phyloP scores from a whole-genome alignment of 2,113 vertebrate genomes.

The Microtus pennsylvanicus region DNA sequence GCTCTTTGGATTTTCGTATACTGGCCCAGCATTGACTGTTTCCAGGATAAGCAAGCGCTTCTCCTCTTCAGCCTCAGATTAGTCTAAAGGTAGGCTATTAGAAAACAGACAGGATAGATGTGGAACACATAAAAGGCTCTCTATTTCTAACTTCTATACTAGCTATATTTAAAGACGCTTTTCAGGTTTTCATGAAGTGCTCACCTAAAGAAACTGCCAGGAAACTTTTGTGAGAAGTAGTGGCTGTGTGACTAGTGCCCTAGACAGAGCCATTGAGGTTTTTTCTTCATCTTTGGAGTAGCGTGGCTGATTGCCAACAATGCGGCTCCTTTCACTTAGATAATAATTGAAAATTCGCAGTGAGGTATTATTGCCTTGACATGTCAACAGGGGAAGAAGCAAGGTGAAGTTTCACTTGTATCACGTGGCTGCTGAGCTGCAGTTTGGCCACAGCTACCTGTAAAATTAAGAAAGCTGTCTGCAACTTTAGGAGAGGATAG shows the following conservation, averaged over 20 bases:
- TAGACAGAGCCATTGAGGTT: not conserved
- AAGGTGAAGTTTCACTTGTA: too few species aligned
- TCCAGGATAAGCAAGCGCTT: not conserved
- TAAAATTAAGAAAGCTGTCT: slow-evolving; percentile 19
- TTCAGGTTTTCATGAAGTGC: slow-evolving; percentile 42
- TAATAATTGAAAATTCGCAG: slow-evolving; percentile 1
- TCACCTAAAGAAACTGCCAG: slow-evolving; percentile 54
- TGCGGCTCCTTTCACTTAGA: not conserved
- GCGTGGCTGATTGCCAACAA: not conserved
- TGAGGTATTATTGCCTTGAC: not conserved
- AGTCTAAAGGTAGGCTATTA: not conserved
- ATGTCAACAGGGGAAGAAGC: not conserved
- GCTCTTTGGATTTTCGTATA: not conserved
- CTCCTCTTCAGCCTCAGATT: not conserved
- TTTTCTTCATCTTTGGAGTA: not conserved
- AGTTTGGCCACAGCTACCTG: not conserved
- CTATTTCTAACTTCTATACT: slow-evolving; percentile 4
- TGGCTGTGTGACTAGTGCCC: not conserved
- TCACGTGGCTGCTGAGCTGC: not conserved
- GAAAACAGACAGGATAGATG: slow-evolving; percentile 40
- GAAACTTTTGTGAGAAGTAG: slow-evolving; percentile 59
- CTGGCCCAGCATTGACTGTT: not conserved
- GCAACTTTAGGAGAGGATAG: not conserved
- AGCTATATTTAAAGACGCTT: not conserved
- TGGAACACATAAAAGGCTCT: slow-evolving; percentile 28